Percentiles rank a stretch among this genome's conserved stretches.
Conservation (phyloP, 2,888 invertebrate species). For the Meandrusa payeni region DNA sequence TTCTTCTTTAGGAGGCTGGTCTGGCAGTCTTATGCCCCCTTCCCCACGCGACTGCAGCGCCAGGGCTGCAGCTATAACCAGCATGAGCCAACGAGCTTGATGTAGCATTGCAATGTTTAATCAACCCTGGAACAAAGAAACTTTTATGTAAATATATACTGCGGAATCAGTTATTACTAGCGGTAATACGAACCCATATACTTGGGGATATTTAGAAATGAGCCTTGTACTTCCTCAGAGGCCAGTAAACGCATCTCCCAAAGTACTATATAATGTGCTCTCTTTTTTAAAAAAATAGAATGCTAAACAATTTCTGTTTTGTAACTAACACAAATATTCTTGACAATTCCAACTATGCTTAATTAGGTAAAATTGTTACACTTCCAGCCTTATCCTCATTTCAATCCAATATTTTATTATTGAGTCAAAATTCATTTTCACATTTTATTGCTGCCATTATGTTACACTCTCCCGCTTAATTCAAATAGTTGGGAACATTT, state of each 20-base stretch:
- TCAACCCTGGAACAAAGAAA: constrained; percentile 37
- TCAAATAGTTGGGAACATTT: neutral
- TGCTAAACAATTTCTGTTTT: no score
- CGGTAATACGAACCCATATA: no score
- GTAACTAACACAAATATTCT: no score
- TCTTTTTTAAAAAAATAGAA: no score
- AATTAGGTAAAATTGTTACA: neutral
- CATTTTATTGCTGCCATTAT: constrained; percentile 5
- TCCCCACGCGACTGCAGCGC: constrained; percentile 81
- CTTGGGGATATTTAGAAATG: no score
- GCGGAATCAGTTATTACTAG: no score
- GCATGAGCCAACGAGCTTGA: constrained; percentile 77
- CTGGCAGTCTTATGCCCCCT: constrained; percentile 81
- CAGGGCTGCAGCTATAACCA: constrained; percentile 72
- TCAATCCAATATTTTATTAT: no score
- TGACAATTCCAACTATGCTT: no score
- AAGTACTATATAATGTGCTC: no score
- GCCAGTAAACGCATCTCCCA: no score
- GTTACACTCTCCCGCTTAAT: constrained; percentile 3
- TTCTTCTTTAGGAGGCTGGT: constrained; percentile 61
- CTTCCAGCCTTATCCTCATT: constrained; percentile 11
- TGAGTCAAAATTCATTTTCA: neutral
- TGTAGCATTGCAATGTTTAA: constrained; percentile 45
- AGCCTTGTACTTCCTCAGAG: no score
- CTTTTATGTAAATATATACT: no score